Evolutionary conservation across 2,888 invertebrate genomes (phyloP).

Genomic region (Atrina japonica): DNA sequence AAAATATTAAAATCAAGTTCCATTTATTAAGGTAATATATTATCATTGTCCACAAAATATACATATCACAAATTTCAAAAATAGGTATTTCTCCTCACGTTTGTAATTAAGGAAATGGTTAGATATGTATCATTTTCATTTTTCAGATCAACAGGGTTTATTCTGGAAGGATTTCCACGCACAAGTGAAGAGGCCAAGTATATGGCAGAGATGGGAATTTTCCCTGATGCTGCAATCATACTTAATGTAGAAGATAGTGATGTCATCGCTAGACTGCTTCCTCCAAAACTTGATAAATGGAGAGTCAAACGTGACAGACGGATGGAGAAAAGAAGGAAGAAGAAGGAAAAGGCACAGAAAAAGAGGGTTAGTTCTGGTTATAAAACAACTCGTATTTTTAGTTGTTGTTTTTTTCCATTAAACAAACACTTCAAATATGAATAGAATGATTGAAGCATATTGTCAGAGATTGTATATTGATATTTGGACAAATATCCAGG

Average conservation of each 20-base stretch:
- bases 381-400: background rate
- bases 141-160: conserved; percentile 78
- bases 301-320: conserved; percentile 74
- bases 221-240: conserved; percentile 78
- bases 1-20: no score
- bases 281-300: conserved; percentile 78
- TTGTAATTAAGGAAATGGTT: no score
- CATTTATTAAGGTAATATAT: no score
- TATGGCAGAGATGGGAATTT: conserved; percentile 76
- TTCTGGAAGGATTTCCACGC: conserved; percentile 80
- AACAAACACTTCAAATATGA: no score
- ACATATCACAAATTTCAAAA: no score
- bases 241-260: conserved; percentile 77
- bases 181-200: conserved; percentile 77
- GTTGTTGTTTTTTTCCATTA: no score
- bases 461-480: no score
- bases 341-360: conserved; percentile 77
- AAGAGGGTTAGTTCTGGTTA: conserved; percentile 67
- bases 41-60: no score
- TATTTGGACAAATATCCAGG: no score
- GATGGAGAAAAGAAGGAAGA: conserved; percentile 69
- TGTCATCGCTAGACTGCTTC: conserved; percentile 77
- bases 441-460: no score
- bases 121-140: conserved; percentile 11
- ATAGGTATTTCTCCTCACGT: no score